These are phyloP conservation scores for Haemorhous mexicanus DNA, from an alignment of 2,113 vertebrate species.

Conservation along the genomic window DNA sequence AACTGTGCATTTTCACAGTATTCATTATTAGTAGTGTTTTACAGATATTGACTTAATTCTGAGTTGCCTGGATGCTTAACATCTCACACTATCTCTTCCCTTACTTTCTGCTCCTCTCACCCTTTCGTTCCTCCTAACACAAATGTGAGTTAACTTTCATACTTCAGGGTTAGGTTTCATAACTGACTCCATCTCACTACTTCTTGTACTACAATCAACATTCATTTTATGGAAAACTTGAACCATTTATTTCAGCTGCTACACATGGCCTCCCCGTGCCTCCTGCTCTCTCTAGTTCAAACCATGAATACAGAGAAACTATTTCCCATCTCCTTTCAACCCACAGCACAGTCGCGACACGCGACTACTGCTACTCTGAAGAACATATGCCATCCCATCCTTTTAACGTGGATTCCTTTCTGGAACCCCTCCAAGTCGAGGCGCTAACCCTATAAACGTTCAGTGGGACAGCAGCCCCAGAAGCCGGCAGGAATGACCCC, in stretches of 20 bases:
- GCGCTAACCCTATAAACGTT: neutral
- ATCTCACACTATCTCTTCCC: neutral
- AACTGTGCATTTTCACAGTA: neutral
- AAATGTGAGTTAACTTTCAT: neutral
- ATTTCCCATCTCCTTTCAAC: neutral
- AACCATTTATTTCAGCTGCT: neutral
- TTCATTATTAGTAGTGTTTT: neutral
- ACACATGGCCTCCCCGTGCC: no score
- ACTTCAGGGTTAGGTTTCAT: neutral
- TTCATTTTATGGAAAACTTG: neutral
- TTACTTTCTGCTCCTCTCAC: neutral
- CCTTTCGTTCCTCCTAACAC: neutral
- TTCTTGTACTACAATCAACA: neutral
- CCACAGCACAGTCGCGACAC: neutral
- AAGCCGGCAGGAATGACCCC: neutral
- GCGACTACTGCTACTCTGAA: neutral
- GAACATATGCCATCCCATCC: neutral
- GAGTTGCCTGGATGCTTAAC: neutral
- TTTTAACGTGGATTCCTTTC: neutral
- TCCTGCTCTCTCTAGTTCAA: neutral
- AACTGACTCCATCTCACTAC: neutral
- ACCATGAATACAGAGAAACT: rapidly evolving
- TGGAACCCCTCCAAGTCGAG: neutral
- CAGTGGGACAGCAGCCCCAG: neutral
- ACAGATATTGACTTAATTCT: neutral